phyloP scores from a whole-genome alignment of 2,888 invertebrate species.

The Craniophora ligustri region DNA sequence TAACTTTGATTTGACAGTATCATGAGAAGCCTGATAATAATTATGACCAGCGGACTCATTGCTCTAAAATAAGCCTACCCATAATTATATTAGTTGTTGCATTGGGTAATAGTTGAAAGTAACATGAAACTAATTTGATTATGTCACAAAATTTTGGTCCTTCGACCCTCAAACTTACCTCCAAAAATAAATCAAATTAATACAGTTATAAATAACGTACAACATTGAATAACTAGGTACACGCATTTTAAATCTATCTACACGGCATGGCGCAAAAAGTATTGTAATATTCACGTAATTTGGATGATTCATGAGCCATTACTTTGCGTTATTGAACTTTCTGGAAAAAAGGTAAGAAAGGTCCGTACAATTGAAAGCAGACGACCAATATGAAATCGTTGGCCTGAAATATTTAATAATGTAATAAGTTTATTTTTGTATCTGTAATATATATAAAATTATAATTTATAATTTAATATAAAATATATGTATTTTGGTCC shows the following conservation, averaged over 20 bases:
- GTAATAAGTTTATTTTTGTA: slow-evolving; percentile 13
- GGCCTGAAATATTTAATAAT: slow-evolving; percentile 34
- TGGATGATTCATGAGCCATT: slow-evolving; percentile 77
- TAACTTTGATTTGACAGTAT: no score
- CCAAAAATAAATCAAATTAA: slow-evolving; percentile 42
- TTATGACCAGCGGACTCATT: no score
- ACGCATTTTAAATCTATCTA: slow-evolving; percentile 67
- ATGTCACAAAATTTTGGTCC: slow-evolving; percentile 5
- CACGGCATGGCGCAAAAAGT: slow-evolving; percentile 64
- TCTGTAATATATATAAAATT: neutral
- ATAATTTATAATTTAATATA: no score
- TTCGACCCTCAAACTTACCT: slow-evolving; percentile 20
- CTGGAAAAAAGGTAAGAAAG: slow-evolving; percentile 59
- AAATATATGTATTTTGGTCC: no score
- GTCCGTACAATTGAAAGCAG: slow-evolving; percentile 30
- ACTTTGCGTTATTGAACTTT: slow-evolving; percentile 72
- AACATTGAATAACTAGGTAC: slow-evolving; percentile 54
- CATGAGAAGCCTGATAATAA: no score
- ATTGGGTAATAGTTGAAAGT: no score
- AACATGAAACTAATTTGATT: slow-evolving; percentile 1
- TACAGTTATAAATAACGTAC: slow-evolving; percentile 38
- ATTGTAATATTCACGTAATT: slow-evolving; percentile 76
- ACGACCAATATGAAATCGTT: slow-evolving; percentile 52
- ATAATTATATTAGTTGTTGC: no score
- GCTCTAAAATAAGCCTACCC: no score